Evolutionary conservation across 2,888 invertebrate genomes (phyloP).

Genomic region (Elysia crispata): DNA sequence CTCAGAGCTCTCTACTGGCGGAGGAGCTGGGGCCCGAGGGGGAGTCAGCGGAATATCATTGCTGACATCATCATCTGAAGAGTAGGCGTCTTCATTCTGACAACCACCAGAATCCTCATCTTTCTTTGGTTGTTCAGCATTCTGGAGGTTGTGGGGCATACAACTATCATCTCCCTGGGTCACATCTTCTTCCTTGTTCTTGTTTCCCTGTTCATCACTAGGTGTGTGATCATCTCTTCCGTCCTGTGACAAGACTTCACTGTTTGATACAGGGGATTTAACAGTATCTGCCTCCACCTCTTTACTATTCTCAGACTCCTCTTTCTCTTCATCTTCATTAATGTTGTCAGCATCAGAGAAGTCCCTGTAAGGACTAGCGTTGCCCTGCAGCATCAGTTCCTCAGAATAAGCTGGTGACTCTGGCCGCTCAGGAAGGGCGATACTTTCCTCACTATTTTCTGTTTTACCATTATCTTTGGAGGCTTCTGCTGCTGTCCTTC

Average conservation of each 20-base stretch:
- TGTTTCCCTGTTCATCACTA: background rate
- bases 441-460: constrained; percentile 11
- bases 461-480: background rate
- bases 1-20: constrained; percentile 54
- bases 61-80: constrained; percentile 54
- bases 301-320: constrained; percentile 37
- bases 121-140: constrained; percentile 35
- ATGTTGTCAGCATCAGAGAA: constrained; percentile 61
- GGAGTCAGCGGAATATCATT: constrained; percentile 60
- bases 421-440: background rate
- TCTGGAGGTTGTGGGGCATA: background rate
- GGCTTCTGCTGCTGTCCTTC: no score
- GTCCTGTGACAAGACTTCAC: constrained; percentile 42
- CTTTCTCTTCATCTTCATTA: constrained; percentile 47
- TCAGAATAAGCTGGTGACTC: constrained; percentile 46
- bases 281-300: background rate
- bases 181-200: background rate
- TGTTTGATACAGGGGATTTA: constrained; percentile 28
- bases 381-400: constrained; percentile 52
- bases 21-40: constrained; percentile 57
- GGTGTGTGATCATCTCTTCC: constrained; percentile 37
- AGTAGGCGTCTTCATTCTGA: constrained; percentile 38
- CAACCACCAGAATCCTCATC: constrained; percentile 34
- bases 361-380: constrained; percentile 53
- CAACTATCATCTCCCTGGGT: background rate